Percentiles rank a stretch among this genome's conserved stretches.
Evolutionary conservation across 2,888 invertebrate genomes (phyloP).

Genomic region (Eupithecia exiguata): DNA sequence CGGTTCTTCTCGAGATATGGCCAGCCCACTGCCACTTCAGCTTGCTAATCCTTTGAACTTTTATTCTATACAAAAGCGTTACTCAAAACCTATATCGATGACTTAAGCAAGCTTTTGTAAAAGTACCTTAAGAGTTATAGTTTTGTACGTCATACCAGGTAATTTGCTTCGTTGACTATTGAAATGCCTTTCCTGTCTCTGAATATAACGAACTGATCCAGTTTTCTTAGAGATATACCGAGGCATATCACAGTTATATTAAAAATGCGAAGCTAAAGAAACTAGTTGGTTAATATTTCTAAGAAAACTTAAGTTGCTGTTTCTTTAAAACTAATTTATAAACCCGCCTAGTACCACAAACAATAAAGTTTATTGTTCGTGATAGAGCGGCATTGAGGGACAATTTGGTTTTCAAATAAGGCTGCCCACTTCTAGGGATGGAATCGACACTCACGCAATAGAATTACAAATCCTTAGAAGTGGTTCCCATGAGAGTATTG

Average conservation of each 20-base stretch:
- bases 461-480: constrained; percentile 54
- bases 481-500: constrained; percentile 56
- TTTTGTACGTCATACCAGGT: background rate
- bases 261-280: too few relatives aligned
- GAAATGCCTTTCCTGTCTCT: background rate
- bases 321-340: background rate
- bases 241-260: background rate
- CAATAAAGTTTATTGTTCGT: constrained; percentile 25
- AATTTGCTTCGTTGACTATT: background rate
- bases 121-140: too few relatives aligned
- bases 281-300: background rate
- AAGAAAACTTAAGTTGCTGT: background rate
- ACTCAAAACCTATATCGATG: too few relatives aligned
- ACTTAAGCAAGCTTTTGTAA: too few relatives aligned
- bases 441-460: constrained; percentile 35
- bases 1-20: too few relatives aligned
- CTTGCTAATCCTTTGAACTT: too few relatives aligned
- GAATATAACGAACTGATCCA: background rate
- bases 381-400: constrained; percentile 40
- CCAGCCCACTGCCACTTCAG: too few relatives aligned
- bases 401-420: constrained; percentile 50
- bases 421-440: constrained; percentile 11
- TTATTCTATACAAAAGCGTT: too few relatives aligned
- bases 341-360: background rate
- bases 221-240: background rate